Conservation (phyloP, 2,113 vertebrate species). For the Corapipo altera region DNA sequence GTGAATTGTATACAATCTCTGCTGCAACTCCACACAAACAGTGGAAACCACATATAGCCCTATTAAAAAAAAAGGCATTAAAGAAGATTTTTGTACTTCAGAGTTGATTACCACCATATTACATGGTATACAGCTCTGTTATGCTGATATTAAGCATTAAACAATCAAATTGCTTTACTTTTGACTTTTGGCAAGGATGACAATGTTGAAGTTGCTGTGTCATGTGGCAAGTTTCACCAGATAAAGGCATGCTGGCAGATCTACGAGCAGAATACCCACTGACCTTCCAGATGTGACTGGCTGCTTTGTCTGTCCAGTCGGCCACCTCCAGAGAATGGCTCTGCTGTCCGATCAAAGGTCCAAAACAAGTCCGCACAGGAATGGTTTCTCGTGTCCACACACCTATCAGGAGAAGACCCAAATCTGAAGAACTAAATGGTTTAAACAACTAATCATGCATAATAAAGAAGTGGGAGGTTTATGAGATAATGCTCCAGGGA, state of each 20-base stretch:
- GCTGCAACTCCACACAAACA: neutral
- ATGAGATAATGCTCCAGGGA: neutral
- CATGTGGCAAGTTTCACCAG: neutral
- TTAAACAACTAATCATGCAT: neutral
- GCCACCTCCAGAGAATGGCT: slow-evolving; percentile 92
- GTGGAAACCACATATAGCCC: neutral
- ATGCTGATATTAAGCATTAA: neutral
- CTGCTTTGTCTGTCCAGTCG: slow-evolving; percentile 92
- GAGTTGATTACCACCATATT: neutral
- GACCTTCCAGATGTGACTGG: slow-evolving; percentile 96
- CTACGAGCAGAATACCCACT: neutral
- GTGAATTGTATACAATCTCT: neutral
- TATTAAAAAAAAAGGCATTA: neutral
- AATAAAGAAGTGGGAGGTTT: neutral
- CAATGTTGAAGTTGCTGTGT: neutral
- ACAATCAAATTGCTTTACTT: neutral
- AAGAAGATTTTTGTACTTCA: neutral
- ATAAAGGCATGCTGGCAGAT: neutral
- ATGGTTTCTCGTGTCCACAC: slow-evolving; percentile 91
- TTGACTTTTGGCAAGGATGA: neutral
- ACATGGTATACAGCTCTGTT: neutral
- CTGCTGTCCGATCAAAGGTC: slow-evolving; percentile 93
- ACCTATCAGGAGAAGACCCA: slow-evolving; percentile 72
- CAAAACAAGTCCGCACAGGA: slow-evolving; percentile 93
- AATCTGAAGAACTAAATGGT: slow-evolving; percentile 31